Evolutionary conservation across 2,113 vertebrate species (phyloP).

Genomic region (Brienomyrus longianalis): DNA sequence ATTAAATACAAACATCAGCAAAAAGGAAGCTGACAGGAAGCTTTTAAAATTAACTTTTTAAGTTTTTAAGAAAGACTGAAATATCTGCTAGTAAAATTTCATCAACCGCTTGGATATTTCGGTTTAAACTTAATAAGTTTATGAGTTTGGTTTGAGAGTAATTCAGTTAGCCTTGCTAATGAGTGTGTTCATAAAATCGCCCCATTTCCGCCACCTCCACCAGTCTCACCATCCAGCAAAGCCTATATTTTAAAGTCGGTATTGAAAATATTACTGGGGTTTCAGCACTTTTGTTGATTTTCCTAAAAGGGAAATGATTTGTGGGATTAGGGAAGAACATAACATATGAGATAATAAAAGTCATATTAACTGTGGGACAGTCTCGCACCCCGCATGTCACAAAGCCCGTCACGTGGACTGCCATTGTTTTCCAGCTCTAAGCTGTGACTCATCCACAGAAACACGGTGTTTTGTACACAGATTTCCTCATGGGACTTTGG

Average conservation of each 20-base stretch:
- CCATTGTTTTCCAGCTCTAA: neutral
- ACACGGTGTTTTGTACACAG: neutral
- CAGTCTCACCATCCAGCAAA: neutral
- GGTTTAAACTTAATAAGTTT: neutral
- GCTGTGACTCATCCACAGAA: constrained; percentile 3
- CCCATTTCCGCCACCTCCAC: neutral
- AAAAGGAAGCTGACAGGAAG: neutral
- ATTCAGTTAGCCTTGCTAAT: neutral
- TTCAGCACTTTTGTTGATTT: neutral
- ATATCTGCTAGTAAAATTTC: neutral
- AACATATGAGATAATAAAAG: neutral
- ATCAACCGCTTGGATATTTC: neutral
- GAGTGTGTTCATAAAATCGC: neutral
- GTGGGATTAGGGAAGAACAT: neutral
- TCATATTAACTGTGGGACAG: neutral
- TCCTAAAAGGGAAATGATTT: neutral
- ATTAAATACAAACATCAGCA: neutral
- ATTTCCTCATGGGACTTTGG: neutral
- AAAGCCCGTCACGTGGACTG: neutral
- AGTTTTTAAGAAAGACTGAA: neutral
- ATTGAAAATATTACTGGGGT: neutral
- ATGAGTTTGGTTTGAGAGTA: neutral
- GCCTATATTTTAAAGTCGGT: neutral
- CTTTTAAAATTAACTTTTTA: neutral
- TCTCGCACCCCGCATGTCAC: neutral